Evolutionary conservation across 2,888 invertebrate genomes (phyloP).

Genomic region (Proisotoma minuta): DNA sequence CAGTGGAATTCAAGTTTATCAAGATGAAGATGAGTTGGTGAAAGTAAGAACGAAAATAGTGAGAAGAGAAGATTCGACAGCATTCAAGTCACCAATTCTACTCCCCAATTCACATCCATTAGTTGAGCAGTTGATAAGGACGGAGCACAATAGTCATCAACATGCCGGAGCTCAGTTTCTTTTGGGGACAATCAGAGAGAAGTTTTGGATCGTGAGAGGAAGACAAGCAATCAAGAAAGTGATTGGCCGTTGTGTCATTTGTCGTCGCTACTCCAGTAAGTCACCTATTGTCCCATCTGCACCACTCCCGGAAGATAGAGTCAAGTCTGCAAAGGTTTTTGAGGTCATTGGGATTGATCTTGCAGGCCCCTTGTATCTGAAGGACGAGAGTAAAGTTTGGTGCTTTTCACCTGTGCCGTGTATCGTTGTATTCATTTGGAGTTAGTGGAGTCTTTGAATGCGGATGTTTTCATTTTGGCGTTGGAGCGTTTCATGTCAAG

Average conservation of each 20-base stretch:
- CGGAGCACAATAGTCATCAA: not conserved
- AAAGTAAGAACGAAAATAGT: too few species aligned
- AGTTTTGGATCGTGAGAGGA: constrained; percentile 13
- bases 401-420: constrained; percentile 50
- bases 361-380: constrained; percentile 49
- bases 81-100: not conserved
- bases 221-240: not conserved
- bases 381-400: constrained; percentile 47
- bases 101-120: constrained; percentile 2
- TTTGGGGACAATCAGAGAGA: not conserved
- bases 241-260: constrained; percentile 36
- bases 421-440: constrained; percentile 51
- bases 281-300: not conserved
- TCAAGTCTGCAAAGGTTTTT: not conserved
- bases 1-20: too few species aligned
- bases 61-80: not conserved
- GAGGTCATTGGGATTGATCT: constrained; percentile 48
- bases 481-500: constrained; percentile 49
- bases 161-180: constrained; percentile 13
- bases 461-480: constrained; percentile 48
- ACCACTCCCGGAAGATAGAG: constrained; percentile 1
- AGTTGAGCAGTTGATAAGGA: not conserved
- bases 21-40: too few species aligned
- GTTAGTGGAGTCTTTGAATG: constrained; percentile 47
- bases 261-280: constrained; percentile 34